Evolutionary conservation across 2,797 vertebrate species (phyloP), one percentile per base, ranked within the genome.

Genomic region (Melanotaenia trifasciata): DNA sequence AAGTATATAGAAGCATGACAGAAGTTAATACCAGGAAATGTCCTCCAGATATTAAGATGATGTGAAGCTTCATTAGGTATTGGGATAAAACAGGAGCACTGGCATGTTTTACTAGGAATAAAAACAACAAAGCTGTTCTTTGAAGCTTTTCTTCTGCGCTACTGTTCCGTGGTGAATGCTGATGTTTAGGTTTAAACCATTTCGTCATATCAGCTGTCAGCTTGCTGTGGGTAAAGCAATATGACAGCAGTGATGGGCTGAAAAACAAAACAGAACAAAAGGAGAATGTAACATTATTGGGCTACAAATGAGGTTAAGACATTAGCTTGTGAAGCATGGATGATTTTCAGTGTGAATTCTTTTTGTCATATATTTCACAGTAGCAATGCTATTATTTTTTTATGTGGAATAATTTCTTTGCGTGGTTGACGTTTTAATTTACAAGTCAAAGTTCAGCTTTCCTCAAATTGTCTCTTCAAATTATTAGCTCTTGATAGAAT

Each of bases 61-160:
- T 69, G 67, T 70, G 76, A 83, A 57, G 86, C 79, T 73, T 82
- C 82, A 86, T 88, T 83, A 78, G 74, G 67, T 72, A 40, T 59
- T 2, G 64, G 66, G 62, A 80, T 70, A 68, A 72, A 66, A 78
- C 56, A 22, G 45, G 69, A 28, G 60, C 68, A 43, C 45, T 58
- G 68, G 68, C 58, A 67, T 66, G 45, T 79, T 70, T 71, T 70
- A 70, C 30, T 67, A 56, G 45, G 81, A 78, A 64, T 59, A 72
- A 76, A 76, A 43, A 6, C 63, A 40, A 63, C 22, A 62, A 73
- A 64, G 64, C 43, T 57, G 36, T 26, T 61, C 26, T 76, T 0
- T 79, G 56, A 76, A 47, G 78, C 79, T 78, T 76, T 64, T 54
- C 79, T 64, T 81, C 64, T 58, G 64, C 67, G 71, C 77, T 70